phyloP scores from a whole-genome alignment of 1,140 invertebrate genomes.

The Platorchestia sp. region DNA sequence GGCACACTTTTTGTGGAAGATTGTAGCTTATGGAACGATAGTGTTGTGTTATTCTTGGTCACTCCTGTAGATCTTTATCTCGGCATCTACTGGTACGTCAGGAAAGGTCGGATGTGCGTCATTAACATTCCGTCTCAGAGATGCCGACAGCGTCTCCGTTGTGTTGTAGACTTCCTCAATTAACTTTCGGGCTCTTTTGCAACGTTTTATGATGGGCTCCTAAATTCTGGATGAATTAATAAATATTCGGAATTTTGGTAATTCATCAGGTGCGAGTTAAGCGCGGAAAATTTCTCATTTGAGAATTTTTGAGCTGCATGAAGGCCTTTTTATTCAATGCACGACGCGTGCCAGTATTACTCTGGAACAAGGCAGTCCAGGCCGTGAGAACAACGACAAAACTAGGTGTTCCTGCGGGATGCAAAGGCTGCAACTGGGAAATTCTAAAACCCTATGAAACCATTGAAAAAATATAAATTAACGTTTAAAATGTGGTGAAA shows the following conservation, averaged over 20 bases:
- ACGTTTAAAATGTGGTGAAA: no score
- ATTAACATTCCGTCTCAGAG: background rate
- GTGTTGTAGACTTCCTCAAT: background rate
- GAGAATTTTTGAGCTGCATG: background rate
- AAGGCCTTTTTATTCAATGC: background rate
- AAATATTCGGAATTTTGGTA: background rate
- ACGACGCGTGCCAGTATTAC: background rate
- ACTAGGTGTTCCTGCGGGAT: background rate
- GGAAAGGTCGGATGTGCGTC: constrained; percentile 41
- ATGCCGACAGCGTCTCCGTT: background rate
- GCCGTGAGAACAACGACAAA: background rate
- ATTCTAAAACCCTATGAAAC: background rate
- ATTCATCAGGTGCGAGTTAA: background rate
- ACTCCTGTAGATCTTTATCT: background rate
- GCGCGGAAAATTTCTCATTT: background rate
- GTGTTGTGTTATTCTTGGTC: background rate
- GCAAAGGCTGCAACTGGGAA: background rate
- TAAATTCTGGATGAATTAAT: background rate
- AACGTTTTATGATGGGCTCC: background rate
- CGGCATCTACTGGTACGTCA: background rate
- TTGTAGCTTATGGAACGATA: background rate
- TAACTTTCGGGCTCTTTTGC: background rate
- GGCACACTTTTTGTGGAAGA: background rate
- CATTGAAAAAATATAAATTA: no score
- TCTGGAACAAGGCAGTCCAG: no score